Conservation (phyloP, 2,888 invertebrate genomes). For the Stenchaetothrips biformis region DNA sequence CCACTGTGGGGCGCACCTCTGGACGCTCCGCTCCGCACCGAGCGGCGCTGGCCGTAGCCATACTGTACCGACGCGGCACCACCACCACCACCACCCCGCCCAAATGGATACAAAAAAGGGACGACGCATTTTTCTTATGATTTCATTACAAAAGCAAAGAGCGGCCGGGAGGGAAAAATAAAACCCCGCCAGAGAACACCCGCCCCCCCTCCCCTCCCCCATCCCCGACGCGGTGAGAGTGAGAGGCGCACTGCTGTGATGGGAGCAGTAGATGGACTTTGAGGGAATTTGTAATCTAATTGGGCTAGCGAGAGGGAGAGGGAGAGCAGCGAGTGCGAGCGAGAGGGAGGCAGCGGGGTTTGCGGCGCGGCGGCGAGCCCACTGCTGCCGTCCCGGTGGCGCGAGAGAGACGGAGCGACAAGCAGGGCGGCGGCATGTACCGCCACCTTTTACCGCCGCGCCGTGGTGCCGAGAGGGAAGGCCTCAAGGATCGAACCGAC, state of each 20-base stretch:
- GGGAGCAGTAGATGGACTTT: constrained; percentile 16
- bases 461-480: constrained; percentile 32
- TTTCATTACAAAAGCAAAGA: constrained; percentile 13
- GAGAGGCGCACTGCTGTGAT: constrained; percentile 9
- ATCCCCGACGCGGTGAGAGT: too few relatives aligned
- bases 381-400: too few relatives aligned
- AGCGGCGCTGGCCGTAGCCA: too few relatives aligned
- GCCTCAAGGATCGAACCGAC: too few relatives aligned
- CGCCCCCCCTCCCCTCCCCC: too few relatives aligned
- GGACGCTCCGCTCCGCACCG: too few relatives aligned
- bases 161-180: constrained; percentile 25
- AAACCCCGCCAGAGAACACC: neutral
- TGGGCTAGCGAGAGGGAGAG: neutral
- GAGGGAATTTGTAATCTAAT: constrained; percentile 22
- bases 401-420: too few relatives aligned
- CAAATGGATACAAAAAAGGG: neutral
- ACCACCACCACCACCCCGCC: neutral
- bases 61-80: too few relatives aligned
- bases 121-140: neutral
- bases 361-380: too few relatives aligned
- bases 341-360: constrained; percentile 27
- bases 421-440: too few relatives aligned
- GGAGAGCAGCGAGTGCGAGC: constrained; percentile 27
- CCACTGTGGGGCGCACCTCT: too few relatives aligned
- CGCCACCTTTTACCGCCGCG: constrained; percentile 33